phyloP scores from a whole-genome alignment of 2,113 vertebrate species.

The Eonycteris spelaea region DNA sequence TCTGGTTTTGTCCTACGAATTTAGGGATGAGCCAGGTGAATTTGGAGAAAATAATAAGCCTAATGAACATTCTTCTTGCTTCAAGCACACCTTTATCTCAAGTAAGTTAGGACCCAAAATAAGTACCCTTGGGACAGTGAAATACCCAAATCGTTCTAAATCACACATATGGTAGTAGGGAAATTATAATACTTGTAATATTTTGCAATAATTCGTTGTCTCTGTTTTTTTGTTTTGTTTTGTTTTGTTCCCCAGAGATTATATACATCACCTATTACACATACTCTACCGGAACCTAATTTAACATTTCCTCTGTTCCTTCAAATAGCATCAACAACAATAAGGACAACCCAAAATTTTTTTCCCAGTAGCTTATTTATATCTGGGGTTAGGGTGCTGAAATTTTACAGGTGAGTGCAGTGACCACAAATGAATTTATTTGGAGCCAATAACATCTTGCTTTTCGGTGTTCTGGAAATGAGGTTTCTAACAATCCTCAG shows the following conservation, averaged over 20 bases:
- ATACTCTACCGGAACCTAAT: background rate
- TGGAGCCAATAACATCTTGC: background rate
- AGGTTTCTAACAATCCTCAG: background rate
- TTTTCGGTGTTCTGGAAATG: background rate
- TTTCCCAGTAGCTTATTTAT: background rate
- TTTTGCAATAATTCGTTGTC: background rate
- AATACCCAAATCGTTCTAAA: background rate
- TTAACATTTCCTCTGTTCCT: background rate
- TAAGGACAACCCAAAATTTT: background rate
- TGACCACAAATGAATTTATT: background rate
- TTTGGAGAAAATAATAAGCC: background rate
- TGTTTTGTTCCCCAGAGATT: background rate
- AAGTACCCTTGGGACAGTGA: background rate
- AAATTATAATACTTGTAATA: background rate
- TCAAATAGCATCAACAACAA: background rate
- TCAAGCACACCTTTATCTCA: background rate
- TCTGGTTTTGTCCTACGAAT: background rate
- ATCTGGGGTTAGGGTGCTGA: background rate
- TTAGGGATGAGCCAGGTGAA: background rate
- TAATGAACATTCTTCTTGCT: background rate
- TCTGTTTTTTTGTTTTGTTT: background rate
- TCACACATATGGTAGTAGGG: background rate
- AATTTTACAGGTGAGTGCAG: background rate
- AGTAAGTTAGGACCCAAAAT: background rate
- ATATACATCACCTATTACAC: background rate